Evolutionary conservation across 1,140 invertebrate species (phyloP), one percentile per base, ranked within the genome.

Genomic region (Drepana arcuata): DNA sequence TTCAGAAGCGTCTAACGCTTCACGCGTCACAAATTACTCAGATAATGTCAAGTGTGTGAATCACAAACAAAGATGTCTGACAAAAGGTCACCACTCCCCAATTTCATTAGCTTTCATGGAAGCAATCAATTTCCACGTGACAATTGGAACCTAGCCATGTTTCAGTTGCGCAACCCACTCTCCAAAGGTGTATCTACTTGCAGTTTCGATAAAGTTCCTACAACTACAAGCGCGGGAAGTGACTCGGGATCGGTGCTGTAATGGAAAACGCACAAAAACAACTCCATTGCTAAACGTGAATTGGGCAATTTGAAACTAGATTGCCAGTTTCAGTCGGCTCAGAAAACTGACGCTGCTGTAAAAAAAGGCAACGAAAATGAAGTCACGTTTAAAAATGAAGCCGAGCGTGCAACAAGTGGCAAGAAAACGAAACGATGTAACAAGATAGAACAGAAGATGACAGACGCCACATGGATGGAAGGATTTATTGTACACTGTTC

Each of bases 351-450:
- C 28, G 50, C 48, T 38, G 34, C 14, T 25, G 45, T 40, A 62
- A 78, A 77, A 73, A 75, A 64, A 43, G 46, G 51, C 54, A 59
- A 66, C 62, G 63, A 55, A 75, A 57, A 66, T 64, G 63, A 55
- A 75, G 58, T 75, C 69, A 75, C 63, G 63, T 73, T 63, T 53
- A 58, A 45, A 50, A 56, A 50, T 41, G 43, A 59, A 70, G 49
- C 51, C 56, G 59, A 75, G 56, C 71, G 60, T 74, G 69, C 64
- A 75, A 74, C 59, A 65, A 72, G 54, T 78, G 48, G 52, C 51
- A 56, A 68, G 59, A 62, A 69, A 67, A 72, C 44, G 34, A n/a
- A n/a, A n/a, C n/a, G n/a, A n/a, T n/a, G n/a, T n/a, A n/a, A n/a
- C n/a, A n/a, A n/a, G 27, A 31, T n/a, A 12, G 7, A n/a, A 23